Conservation (phyloP, 2,797 vertebrate species). For the Hypotaenidia okinawae region DNA sequence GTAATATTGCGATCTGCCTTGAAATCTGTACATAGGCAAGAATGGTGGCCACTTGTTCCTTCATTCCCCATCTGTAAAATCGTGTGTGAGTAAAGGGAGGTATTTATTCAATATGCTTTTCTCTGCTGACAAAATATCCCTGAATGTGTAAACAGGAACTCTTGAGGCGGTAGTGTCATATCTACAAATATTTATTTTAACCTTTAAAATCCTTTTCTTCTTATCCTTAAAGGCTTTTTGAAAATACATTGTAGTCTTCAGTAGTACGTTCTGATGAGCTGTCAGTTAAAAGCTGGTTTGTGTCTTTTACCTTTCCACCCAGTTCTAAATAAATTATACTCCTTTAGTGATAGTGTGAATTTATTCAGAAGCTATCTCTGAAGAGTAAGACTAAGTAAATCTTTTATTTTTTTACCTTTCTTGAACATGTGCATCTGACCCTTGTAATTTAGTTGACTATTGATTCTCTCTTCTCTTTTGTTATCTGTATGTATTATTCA, state of each 20-base stretch:
- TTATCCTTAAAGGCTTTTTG: not conserved
- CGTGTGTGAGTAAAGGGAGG: not conserved
- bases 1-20: not conserved
- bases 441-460: not conserved
- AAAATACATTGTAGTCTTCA: not conserved
- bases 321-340: not conserved
- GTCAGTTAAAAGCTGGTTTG: conserved; percentile 19
- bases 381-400: not conserved
- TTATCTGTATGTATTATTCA: conserved; percentile 11
- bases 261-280: not conserved
- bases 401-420: not conserved
- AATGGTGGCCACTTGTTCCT: not conserved
- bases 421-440: not conserved
- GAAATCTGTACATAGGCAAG: rapidly evolving
- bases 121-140: not conserved
- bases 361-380: not conserved
- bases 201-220: not conserved
- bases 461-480: conserved; percentile 16
- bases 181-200: conserved; percentile 33
- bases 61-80: not conserved
- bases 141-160: not conserved
- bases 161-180: not conserved
- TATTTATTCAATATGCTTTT: not conserved
- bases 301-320: not conserved
- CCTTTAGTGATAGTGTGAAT: not conserved